Conservation (phyloP, 2,888 invertebrate genomes). For the Cyclophora punctaria region DNA sequence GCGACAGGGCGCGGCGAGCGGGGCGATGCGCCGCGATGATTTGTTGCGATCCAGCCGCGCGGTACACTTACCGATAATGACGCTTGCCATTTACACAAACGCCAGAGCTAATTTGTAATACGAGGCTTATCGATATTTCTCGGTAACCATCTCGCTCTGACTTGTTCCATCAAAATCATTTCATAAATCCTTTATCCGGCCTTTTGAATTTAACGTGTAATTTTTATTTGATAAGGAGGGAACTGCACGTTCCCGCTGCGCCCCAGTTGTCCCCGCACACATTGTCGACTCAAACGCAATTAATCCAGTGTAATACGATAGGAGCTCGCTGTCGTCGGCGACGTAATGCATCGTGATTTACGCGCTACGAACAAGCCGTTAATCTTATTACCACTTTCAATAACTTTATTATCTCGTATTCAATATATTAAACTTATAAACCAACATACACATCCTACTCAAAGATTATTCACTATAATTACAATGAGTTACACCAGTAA, state of each 20-base stretch:
- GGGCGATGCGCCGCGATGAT: constrained; percentile 43
- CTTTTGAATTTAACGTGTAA: constrained; percentile 4
- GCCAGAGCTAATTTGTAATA: constrained; percentile 45
- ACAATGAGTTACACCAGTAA: constrained; percentile 28
- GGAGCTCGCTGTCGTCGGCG: constrained; percentile 63
- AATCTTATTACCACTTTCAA: constrained; percentile 75
- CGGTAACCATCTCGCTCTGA: constrained; percentile 30
- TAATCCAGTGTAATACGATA: constrained; percentile 71
- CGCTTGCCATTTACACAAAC: constrained; percentile 59
- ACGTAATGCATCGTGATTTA: constrained; percentile 73
- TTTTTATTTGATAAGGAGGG: too few species aligned
- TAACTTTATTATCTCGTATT: constrained; percentile 67
- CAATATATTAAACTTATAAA: constrained; percentile 35
- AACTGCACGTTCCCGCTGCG: constrained; percentile 33
- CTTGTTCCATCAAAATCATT: too few species aligned
- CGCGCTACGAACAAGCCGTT: constrained; percentile 62
- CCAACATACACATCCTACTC: constrained; percentile 52
- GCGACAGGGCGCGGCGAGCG: constrained; percentile 50
- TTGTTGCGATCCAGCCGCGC: constrained; percentile 53
- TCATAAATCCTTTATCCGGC: too few species aligned
- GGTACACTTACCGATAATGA: constrained; percentile 61
- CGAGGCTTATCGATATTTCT: constrained; percentile 46
- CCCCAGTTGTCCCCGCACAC: constrained; percentile 47
- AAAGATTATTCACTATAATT: constrained; percentile 40
- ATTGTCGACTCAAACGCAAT: constrained; percentile 50